These are phyloP conservation scores for Ctenosaura bakeri DNA, from an alignment of 2,797 vertebrate species.

Conservation along the genomic window DNA sequence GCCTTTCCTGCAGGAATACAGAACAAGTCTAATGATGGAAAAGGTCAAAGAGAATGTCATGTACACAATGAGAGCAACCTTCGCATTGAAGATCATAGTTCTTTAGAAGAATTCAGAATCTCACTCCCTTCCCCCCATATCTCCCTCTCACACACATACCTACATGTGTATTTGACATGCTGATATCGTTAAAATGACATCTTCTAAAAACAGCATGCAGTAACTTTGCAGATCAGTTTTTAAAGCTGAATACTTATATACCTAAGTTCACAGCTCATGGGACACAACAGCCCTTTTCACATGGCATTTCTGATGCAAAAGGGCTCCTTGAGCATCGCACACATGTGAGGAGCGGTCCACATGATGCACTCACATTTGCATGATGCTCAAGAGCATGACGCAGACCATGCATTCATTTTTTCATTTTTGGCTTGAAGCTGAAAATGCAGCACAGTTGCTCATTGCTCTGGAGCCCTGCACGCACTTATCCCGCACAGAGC, in stretches of 20 bases:
- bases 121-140: slow-evolving; percentile 22
- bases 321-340: no score
- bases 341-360: no score
- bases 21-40: slow-evolving; percentile 48
- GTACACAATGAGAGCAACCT: slow-evolving; percentile 7
- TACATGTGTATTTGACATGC: slow-evolving; percentile 26
- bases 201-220: neutral
- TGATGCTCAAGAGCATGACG: no score
- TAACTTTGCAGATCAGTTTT: slow-evolving; percentile 1
- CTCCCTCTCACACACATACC: accelerated
- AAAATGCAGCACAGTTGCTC: no score
- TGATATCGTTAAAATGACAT: slow-evolving; percentile 28
- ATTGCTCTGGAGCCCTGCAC: no score
- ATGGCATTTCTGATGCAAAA: no score
- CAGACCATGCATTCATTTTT: no score
- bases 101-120: neutral
- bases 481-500: no score
- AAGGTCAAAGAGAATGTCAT: slow-evolving; percentile 35
- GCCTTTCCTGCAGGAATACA: slow-evolving; percentile 51
- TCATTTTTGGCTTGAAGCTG: no score
- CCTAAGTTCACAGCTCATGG: neutral
- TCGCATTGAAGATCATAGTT: slow-evolving; percentile 26
- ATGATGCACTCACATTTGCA: no score
- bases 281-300: no score
- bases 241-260: neutral